Base-by-base conservation (phyloP, 2,888 invertebrate genomes). In the Campoplex capitator region DNA sequence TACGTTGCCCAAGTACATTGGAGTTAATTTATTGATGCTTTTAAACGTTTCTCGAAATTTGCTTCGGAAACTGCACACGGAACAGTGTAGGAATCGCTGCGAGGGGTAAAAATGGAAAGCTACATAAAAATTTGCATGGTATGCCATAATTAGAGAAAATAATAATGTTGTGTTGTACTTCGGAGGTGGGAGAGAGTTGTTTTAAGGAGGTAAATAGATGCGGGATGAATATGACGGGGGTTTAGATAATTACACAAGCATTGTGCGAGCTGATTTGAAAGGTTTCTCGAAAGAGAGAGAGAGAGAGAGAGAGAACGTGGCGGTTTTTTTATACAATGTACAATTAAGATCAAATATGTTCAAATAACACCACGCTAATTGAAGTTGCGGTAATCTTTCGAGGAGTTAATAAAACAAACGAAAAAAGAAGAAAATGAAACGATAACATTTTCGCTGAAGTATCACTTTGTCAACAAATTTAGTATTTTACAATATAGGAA, bases 261-360 rank as follows among this genome's bases (percentile, higher is more conserved):
- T 88, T 88, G 88, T 87, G 87, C 84, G 87, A 81, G 83, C 82
- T 84, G 78, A 89, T 84, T 85, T 85, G 54, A 84, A 80, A 83
- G 77, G 80, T 86, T 76, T 79, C 65, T 86, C 84, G 75, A 79
- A 86, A 58, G 58, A 89, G 89, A 91, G 87, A 42, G 58, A 89
- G 89, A 91, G 87, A 58, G 62, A 89, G 89, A 91, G 87, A 58
- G 62, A 89, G 89, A 91, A 90, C 90, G 90, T 91, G 84, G 92
- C 90, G 90, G 91, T 91, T 91, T 91, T 62, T 93, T 94, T 94
- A 92, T 93, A 93, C 93, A 94, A 94, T 94, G 91, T 94, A 94
- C 94, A 94, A 92, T 92, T 90, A 91, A 91, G 91, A 89, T 91
- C 91, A 89, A 91, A 92, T 91, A 93, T 92, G 91, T 93, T 93